Conservation (phyloP, 2,113 vertebrate species). For the Campylomormyrus numenius region DNA sequence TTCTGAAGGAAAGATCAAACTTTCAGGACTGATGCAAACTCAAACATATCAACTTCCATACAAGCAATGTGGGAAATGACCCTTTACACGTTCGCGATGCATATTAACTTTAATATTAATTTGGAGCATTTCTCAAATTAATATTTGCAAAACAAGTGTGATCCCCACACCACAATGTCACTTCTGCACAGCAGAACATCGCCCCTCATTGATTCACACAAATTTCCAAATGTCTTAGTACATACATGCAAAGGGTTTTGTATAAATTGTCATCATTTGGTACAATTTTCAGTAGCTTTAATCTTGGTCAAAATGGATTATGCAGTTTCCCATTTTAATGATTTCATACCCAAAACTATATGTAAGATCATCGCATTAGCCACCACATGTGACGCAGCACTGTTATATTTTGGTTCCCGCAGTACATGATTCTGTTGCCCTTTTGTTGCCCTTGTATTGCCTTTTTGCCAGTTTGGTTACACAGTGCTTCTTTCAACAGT, state of each 20-base stretch:
- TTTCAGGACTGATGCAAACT: neutral
- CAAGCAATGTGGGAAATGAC: neutral
- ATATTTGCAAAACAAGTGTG: neutral
- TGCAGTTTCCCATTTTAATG: too few species aligned
- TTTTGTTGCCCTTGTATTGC: neutral
- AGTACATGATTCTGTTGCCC: neutral
- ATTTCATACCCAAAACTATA: too few species aligned
- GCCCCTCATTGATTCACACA: neutral
- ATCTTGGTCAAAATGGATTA: neutral
- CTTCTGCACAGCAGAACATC: neutral
- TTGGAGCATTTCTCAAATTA: neutral
- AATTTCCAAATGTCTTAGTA: neutral
- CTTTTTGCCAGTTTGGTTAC: neutral
- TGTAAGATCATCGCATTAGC: too few species aligned
- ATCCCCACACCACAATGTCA: neutral
- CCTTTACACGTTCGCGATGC: neutral
- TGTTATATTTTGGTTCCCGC: neutral
- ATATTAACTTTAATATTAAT: neutral
- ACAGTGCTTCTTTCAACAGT: neutral
- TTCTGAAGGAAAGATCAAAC: constrained; percentile 61
- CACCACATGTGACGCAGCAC: neutral
- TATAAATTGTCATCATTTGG: neutral
- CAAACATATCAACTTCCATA: neutral
- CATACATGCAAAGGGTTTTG: neutral
- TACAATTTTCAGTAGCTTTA: neutral